Percentiles rank a stretch among this genome's conserved stretches.
Conservation (phyloP, 2,113 vertebrate species). For the Sigmodon hispidus region DNA sequence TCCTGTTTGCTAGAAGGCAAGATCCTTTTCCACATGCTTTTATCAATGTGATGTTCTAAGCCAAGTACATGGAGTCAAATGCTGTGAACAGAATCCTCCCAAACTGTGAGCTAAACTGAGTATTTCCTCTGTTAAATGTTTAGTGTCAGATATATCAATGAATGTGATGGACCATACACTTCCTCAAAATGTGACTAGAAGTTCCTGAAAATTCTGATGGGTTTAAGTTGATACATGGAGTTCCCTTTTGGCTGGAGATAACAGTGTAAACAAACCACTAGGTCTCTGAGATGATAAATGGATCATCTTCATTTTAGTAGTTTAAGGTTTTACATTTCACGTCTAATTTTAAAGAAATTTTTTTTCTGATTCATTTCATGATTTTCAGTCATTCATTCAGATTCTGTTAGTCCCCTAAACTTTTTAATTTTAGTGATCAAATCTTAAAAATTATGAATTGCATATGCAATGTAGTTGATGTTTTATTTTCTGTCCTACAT, state of each 20-base stretch:
- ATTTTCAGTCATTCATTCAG: neutral
- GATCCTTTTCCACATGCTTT: neutral
- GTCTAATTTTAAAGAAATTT: neutral
- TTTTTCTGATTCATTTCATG: neutral
- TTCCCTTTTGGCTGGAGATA: neutral
- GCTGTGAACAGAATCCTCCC: too few relatives aligned
- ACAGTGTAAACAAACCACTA: neutral
- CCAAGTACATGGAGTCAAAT: neutral
- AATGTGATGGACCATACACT: neutral
- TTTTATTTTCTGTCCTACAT: neutral
- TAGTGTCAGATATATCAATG: neutral
- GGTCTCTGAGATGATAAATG: neutral
- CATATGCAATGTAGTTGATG: neutral
- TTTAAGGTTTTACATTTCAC: slow-evolving; percentile 7
- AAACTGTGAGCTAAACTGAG: neutral
- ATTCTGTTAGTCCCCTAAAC: neutral
- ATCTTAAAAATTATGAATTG: neutral
- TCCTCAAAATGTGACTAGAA: neutral
- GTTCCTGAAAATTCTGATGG: neutral
- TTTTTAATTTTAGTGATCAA: neutral
- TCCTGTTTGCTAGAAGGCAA: neutral
- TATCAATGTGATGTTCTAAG: neutral
- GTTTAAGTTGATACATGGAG: neutral
- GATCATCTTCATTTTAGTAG: neutral
- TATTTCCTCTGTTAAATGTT: neutral